Base-by-base conservation (phyloP, 1,140 invertebrate genomes). In the Musca domestica region DNA sequence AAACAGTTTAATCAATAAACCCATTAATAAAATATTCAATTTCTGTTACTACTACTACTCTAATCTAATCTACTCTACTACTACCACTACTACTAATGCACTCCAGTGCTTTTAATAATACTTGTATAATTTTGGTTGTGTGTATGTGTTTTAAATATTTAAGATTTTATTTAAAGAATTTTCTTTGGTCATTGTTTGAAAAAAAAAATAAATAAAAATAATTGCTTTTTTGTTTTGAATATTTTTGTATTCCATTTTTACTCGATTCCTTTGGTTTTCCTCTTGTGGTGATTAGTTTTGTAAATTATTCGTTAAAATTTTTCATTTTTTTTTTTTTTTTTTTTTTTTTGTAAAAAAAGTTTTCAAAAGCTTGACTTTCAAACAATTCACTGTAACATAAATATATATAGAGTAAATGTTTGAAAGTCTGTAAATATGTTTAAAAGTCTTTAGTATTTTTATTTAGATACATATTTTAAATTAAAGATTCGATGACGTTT, bases 51-150 rank as follows among this genome's bases (percentile, higher is more conserved):
- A 41, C 34, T 41, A 41, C 34, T 41, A 30, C n/a, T n/a, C n/a
- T n/a, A n/a, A n/a, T n/a, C 27, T 10, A 9, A 7, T 12, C 34
- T 41, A 41, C 4, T 41, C 34, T 41, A 41, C 34, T 41, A 41
- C 10, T 41, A 41, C 34, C 9, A 51, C 17, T 48, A 48, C 47
- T 51, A 17, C 20, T 9, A 58, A 34, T 61, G 56, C 56, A 61
- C 56, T 34, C 56, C 27, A 61, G 56, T 61, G 56, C 56, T 61
- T 61, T 34, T 19, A n/a, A 27, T 30, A n/a, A n/a, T n/a, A 30
- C 27, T 30, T 27, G 6, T 58, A 58, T 58, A 3, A 41, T 61
- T 61, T 61, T 19, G 56, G 27, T 61, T 61, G 56, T 61, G 56
- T 61, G 56, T 61, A 61, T 61, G 56, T 61, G 27, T 7, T 41